phyloP scores from a whole-genome alignment of 2,888 invertebrate genomes.

The Pollenia amentaria region DNA sequence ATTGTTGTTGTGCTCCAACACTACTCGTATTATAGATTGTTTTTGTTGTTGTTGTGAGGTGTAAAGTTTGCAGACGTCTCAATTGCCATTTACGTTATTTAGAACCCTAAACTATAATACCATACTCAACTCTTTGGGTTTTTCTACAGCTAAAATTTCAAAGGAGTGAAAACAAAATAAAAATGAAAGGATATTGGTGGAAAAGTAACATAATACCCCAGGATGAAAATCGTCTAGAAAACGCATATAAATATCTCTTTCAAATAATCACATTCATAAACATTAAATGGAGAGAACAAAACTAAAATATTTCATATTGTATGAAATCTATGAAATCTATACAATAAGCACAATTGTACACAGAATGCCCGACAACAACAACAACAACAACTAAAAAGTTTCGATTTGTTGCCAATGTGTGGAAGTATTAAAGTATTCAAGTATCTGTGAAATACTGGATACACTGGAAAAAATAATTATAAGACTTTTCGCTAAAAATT shows the following conservation, averaged over 20 bases:
- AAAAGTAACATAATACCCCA: conserved; percentile 62
- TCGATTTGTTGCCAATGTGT: conserved; percentile 47
- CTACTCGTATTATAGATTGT: conserved; percentile 31
- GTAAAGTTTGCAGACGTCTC: conserved; percentile 78
- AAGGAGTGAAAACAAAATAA: conserved; percentile 34
- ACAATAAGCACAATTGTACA: conserved; percentile 54
- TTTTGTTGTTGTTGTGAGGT: conserved; percentile 66
- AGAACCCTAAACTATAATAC: conserved; percentile 70
- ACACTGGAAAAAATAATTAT: conserved; percentile 13
- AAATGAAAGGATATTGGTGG: conserved; percentile 63
- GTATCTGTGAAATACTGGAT: background rate
- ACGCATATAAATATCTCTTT: conserved; percentile 73
- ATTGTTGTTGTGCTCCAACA: background rate
- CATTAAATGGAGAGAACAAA: conserved; percentile 67
- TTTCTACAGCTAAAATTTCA: conserved; percentile 38
- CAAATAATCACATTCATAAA: conserved; percentile 74
- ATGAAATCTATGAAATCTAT: conserved; percentile 31
- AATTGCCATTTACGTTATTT: conserved; percentile 76
- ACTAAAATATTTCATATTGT: conserved; percentile 54
- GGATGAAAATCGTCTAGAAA: conserved; percentile 70
- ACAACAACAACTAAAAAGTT: conserved; percentile 39
- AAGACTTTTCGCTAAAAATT: no score
- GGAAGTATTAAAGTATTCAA: background rate
- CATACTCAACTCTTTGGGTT: conserved; percentile 26
- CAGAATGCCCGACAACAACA: conserved; percentile 37